Evolutionary conservation across 2,888 invertebrate genomes (phyloP).

Genomic region (Caenorhabditis sp.): DNA sequence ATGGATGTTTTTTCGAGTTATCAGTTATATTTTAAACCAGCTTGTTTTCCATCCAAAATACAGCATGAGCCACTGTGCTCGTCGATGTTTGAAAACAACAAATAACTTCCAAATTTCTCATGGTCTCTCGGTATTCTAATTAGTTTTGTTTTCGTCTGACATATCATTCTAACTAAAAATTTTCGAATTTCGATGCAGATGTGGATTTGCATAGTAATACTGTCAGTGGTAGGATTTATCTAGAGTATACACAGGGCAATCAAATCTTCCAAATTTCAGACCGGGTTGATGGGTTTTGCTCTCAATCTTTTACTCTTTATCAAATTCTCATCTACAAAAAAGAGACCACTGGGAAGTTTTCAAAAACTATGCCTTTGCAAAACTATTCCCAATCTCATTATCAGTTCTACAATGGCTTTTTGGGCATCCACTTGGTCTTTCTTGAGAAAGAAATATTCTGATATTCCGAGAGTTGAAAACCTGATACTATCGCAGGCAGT

Average conservation of each 20-base stretch:
- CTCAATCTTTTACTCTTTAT: slow-evolving; percentile 7
- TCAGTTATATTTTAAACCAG: no score
- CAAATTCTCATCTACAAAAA: background rate
- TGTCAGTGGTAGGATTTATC: background rate
- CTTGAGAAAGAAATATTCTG: background rate
- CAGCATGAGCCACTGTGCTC: no score
- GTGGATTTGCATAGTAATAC: background rate
- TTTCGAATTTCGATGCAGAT: background rate
- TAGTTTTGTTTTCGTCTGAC: background rate
- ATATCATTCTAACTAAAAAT: no score
- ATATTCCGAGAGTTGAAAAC: slow-evolving; percentile 18
- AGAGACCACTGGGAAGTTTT: slow-evolving; percentile 33
- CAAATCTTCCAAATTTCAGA: slow-evolving; percentile 14
- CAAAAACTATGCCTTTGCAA: slow-evolving; percentile 41
- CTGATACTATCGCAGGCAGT: slow-evolving; percentile 14
- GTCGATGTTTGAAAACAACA: no score
- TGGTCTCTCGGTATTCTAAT: background rate
- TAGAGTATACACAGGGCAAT: background rate
- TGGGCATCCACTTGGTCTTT: slow-evolving; percentile 18
- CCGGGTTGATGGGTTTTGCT: slow-evolving; percentile 11
- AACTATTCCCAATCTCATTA: slow-evolving; percentile 31
- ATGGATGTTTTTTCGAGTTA: background rate
- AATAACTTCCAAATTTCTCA: background rate
- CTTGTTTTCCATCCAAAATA: no score
- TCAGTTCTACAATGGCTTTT: slow-evolving; percentile 16